Evolutionary conservation across 2,113 vertebrate species (phyloP).

Genomic region (Leptodactylus fuscus): DNA sequence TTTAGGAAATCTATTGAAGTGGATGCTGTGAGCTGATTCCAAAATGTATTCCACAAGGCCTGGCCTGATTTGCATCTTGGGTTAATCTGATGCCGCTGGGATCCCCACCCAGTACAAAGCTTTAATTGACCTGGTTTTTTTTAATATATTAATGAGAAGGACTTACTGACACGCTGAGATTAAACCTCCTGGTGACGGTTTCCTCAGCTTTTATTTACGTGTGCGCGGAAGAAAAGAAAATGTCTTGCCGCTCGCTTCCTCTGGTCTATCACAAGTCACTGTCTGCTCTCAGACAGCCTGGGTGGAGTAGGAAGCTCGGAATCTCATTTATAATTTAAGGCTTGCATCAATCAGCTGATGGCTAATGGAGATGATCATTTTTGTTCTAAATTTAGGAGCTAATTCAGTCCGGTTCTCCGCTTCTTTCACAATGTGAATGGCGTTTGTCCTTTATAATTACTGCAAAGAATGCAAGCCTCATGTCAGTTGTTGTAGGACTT

Average conservation of each 20-base stretch:
- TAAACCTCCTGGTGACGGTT: neutral
- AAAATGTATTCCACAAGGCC: neutral
- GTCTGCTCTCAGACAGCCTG: neutral
- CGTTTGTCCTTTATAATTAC: slow-evolving; percentile 3
- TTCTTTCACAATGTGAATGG: slow-evolving; percentile 35
- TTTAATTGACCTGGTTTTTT: neutral
- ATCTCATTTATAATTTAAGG: slow-evolving; percentile 18
- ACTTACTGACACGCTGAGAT: neutral
- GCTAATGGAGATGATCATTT: slow-evolving; percentile 19
- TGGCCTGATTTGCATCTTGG: neutral
- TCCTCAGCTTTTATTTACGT: neutral
- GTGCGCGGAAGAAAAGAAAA: neutral
- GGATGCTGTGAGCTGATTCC: neutral
- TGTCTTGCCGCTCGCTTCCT: neutral
- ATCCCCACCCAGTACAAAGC: neutral
- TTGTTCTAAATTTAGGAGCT: slow-evolving; percentile 35
- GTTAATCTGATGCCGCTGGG: neutral
- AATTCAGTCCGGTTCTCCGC: neutral
- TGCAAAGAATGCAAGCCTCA: neutral
- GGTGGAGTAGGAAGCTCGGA: slow-evolving; percentile 1
- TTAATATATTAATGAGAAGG: neutral
- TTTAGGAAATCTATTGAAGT: neutral
- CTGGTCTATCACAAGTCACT: neutral
- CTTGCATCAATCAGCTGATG: slow-evolving; percentile 11
- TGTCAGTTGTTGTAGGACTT: slow-evolving; percentile 13